Base-by-base conservation (phyloP, 2,113 vertebrate genomes). In the Acanthisitta chloris region DNA sequence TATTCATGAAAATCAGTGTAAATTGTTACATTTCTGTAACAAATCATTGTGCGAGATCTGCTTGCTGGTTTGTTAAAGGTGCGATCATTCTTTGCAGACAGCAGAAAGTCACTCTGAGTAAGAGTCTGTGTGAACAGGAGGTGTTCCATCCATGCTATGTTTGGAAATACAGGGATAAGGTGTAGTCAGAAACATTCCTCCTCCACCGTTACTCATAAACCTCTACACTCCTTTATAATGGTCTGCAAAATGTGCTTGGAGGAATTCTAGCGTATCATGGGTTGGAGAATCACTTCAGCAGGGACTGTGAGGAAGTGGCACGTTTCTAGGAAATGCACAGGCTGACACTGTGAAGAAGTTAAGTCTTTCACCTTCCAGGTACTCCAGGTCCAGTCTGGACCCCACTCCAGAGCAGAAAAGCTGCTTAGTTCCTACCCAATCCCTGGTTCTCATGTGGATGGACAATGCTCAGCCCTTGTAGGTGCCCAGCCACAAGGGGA, bases 131-230 rank as follows among this genome's bases (percentile, higher is more conserved):
- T 86, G 88, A 92, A 78, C 25, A 90, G 33, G 88, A 80, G 46
- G 43, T 67, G 88, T 57, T 90, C 77, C 54, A 74, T 81, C 88
- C 73, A 0, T 69, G 49, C 79, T 96, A 67, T 86, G 77, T 96
- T 91, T 93, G 81, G 73, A 80, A 91, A 87, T 89, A 93, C 0
- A 0, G 85, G 80, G 43, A 79, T 58, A 73, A 88, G 76, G 40
- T 45, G n/a, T 78, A 90, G 43, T 71, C 72, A 84, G 83, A 96
- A 92, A 90, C 92, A 86, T 83, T 95, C 87, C 90, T 88, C 90
- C 93, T 86, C 79, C 84, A 65, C 59, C 64, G n/a, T 88, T 94
- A 83, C 82, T 95, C 85, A 81, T 67, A 88, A 55, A 17, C n/a
- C 71, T 83, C 38, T 73, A 29, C 4, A 2, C 43, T 62, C 80